Evolutionary conservation across 2,888 invertebrate species (phyloP).

Genomic region (Eristalinus aeneus): DNA sequence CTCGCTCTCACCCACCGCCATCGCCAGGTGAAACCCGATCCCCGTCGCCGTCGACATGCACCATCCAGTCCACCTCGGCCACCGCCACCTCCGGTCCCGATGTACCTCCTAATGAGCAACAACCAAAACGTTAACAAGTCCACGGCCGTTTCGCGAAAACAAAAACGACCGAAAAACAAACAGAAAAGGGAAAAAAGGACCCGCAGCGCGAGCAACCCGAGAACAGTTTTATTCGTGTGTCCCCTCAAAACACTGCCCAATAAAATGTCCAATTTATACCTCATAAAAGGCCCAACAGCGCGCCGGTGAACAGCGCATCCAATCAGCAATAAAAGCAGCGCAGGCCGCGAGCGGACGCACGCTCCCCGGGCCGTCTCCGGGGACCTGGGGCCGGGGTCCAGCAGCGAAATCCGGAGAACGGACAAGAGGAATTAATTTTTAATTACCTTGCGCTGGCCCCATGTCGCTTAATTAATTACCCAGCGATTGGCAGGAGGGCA

Average conservation of each 20-base stretch:
- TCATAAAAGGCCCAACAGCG: constrained; percentile 60
- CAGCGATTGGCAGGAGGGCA: constrained; percentile 67
- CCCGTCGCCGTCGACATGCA: neutral
- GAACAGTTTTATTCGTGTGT: constrained; percentile 55
- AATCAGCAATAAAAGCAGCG: constrained; percentile 61
- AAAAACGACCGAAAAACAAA: neutral
- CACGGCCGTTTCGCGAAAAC: constrained; percentile 8
- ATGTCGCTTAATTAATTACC: constrained; percentile 71
- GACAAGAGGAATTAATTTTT: constrained; percentile 68
- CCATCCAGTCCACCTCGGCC: constrained; percentile 9
- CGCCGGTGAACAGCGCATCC: constrained; percentile 42
- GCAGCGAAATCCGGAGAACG: constrained; percentile 36
- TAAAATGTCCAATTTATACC: constrained; percentile 69
- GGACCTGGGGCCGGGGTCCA: neutral
- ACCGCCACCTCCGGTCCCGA: constrained; percentile 10
- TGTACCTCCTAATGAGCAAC: constrained; percentile 55
- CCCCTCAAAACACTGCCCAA: constrained; percentile 55
- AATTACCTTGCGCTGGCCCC: constrained; percentile 68
- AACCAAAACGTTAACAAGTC: constrained; percentile 51
- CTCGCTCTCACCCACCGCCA: neutral
- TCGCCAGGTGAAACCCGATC: neutral
- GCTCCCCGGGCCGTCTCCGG: neutral
- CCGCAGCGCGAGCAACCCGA: constrained; percentile 15
- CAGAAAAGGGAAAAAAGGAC: neutral
- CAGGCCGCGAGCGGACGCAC: constrained; percentile 11